These are phyloP conservation scores for Allacma fusca DNA, from an alignment of 2,888 invertebrate genomes.

Conservation along the genomic window DNA sequence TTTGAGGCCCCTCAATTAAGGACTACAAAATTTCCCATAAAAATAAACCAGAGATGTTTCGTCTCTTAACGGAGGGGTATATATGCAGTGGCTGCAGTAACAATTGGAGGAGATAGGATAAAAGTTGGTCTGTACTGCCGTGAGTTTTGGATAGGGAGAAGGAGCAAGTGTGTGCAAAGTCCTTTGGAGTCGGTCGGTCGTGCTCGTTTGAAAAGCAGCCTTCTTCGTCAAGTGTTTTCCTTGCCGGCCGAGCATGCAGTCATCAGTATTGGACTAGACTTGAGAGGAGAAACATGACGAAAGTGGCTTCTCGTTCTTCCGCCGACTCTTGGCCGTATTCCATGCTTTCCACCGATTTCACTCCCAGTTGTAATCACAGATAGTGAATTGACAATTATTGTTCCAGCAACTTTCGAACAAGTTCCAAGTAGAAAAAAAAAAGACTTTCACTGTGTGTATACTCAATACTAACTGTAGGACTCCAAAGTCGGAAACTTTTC, in stretches of 20 bases:
- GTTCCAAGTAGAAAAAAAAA: no score
- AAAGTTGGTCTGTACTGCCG: background rate
- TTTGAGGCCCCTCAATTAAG: no score
- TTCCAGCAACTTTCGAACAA: background rate
- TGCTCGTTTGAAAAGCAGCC: conserved; percentile 17
- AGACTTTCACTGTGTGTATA: background rate
- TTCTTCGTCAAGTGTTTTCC: conserved; percentile 14
- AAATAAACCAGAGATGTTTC: no score
- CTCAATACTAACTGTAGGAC: background rate
- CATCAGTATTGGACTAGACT: conserved; percentile 49
- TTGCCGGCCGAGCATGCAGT: conserved; percentile 23
- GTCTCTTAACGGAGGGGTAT: no score
- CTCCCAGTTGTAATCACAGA: conserved; percentile 22
- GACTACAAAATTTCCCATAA: no score
- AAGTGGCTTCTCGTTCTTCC: conserved; percentile 27
- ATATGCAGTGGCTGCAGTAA: no score
- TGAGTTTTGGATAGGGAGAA: background rate
- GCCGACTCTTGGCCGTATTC: conserved; percentile 41
- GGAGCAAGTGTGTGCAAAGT: background rate
- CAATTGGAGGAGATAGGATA: no score
- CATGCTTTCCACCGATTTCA: conserved; percentile 33
- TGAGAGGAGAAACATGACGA: conserved; percentile 50
- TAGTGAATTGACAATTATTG: conserved; percentile 17
- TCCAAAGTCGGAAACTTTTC: background rate
- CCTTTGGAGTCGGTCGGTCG: background rate